phyloP scores from a whole-genome alignment of 2,888 invertebrate genomes.

The Aleiodes testaceus region DNA sequence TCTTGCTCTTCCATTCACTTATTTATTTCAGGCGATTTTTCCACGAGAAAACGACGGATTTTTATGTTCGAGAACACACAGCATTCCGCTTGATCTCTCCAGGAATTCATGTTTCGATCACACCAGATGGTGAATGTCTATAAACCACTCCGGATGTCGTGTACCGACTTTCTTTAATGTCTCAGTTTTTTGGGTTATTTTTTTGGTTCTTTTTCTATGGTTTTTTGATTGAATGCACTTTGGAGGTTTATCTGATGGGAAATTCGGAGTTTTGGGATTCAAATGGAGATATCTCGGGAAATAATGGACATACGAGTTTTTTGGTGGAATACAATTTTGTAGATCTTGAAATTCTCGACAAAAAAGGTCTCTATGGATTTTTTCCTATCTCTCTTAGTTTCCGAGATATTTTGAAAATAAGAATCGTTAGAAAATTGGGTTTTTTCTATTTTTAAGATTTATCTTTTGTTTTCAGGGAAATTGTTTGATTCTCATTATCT shows the following conservation, averaged over 20 bases:
- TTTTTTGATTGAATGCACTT: neutral
- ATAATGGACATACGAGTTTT: too few species aligned
- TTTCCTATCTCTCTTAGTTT: too few species aligned
- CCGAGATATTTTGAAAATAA: too few species aligned
- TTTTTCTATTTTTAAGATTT: too few species aligned
- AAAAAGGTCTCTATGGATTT: too few species aligned
- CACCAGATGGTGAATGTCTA: constrained; percentile 40
- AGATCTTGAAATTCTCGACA: too few species aligned
- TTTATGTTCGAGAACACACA: constrained; percentile 24
- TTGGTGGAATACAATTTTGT: too few species aligned
- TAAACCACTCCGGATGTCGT: constrained; percentile 36
- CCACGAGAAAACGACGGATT: neutral
- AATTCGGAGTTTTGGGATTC: too few species aligned
- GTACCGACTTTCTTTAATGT: constrained; percentile 31
- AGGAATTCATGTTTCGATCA: constrained; percentile 44
- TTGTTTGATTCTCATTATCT: too few species aligned
- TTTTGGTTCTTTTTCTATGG: neutral
- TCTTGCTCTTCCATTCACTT: neutral
- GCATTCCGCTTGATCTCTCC: constrained; percentile 44
- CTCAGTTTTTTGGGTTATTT: constrained; percentile 8
- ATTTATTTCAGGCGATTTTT: neutral
- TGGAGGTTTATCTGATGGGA: neutral
- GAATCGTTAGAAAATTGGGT: too few species aligned
- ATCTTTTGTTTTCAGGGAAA: too few species aligned
- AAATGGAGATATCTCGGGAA: neutral